These are phyloP conservation scores for Arizona elegans DNA, from an alignment of 2,113 vertebrate genomes.

Conservation along the genomic window DNA sequence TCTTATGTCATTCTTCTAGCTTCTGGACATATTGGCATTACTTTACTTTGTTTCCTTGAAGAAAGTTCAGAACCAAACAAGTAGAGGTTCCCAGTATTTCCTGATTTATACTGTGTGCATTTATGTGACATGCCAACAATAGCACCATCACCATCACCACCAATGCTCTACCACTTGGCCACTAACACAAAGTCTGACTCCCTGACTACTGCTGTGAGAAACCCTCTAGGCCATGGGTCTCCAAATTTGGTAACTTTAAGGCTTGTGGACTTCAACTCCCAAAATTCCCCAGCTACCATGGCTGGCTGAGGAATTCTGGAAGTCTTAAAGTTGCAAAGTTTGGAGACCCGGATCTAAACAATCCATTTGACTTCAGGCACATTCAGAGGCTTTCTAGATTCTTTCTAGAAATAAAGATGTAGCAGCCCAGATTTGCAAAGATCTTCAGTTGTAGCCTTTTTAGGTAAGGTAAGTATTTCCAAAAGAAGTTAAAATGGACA, in stretches of 20 bases:
- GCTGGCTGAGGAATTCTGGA: conserved; percentile 40
- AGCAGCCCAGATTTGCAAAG: conserved; percentile 36
- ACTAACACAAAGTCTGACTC: background rate
- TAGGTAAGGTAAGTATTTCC: conserved; percentile 46
- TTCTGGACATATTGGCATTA: background rate
- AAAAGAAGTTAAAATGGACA: conserved; percentile 47
- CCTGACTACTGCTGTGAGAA: conserved; percentile 22
- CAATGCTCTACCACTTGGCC: background rate
- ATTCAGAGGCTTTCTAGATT: conserved; percentile 24
- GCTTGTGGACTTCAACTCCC: background rate
- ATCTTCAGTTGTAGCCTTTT: background rate
- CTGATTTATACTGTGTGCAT: background rate
- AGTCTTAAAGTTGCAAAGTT: background rate
- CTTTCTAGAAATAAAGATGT: conserved; percentile 43
- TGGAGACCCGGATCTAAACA: background rate
- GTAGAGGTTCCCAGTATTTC: background rate
- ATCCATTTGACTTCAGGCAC: background rate
- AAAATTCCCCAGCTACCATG: background rate
- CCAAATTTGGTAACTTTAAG: background rate
- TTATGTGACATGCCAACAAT: background rate
- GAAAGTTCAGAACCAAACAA: background rate
- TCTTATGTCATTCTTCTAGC: background rate
- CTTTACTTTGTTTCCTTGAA: background rate
- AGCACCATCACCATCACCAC: background rate
- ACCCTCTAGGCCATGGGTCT: background rate